These are phyloP conservation scores for Turnix velox DNA, from an alignment of 2,113 vertebrate species.

Conservation along the genomic window DNA sequence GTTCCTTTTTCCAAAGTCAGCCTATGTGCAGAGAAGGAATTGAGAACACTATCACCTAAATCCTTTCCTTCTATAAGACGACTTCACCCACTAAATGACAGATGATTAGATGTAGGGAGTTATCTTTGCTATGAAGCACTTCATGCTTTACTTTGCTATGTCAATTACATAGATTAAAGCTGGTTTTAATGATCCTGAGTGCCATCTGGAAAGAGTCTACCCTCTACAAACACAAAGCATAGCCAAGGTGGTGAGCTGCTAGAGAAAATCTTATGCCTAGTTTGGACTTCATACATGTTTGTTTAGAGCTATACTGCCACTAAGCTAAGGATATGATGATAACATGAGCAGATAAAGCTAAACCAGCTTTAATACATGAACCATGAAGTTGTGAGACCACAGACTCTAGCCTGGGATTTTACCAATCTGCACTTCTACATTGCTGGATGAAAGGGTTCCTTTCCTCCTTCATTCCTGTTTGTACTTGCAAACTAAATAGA, in stretches of 20 bases:
- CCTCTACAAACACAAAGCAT: not conserved
- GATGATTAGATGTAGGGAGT: not conserved
- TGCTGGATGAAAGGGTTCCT: not conserved
- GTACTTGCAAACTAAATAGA: not conserved
- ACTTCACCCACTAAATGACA: not conserved
- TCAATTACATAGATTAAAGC: not conserved
- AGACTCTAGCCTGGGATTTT: not conserved
- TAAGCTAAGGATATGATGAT: not conserved
- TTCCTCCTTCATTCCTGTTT: not conserved
- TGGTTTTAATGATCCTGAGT: not conserved
- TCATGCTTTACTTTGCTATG: not conserved
- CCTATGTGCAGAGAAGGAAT: not conserved
- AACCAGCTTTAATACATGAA: not conserved
- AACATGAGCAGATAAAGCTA: not conserved
- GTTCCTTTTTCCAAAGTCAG: not conserved
- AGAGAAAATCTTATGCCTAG: not conserved
- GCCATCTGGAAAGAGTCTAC: not conserved
- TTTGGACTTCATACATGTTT: not conserved
- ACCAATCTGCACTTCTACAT: not conserved
- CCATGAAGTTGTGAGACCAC: not conserved
- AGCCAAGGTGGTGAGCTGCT: not conserved
- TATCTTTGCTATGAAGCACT: not conserved
- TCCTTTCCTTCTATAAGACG: not conserved
- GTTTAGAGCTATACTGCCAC: not conserved
- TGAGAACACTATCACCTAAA: not conserved